These are phyloP conservation scores for Spisula subtruncata DNA, from an alignment of 2,888 invertebrate genomes.

Conservation along the genomic window DNA sequence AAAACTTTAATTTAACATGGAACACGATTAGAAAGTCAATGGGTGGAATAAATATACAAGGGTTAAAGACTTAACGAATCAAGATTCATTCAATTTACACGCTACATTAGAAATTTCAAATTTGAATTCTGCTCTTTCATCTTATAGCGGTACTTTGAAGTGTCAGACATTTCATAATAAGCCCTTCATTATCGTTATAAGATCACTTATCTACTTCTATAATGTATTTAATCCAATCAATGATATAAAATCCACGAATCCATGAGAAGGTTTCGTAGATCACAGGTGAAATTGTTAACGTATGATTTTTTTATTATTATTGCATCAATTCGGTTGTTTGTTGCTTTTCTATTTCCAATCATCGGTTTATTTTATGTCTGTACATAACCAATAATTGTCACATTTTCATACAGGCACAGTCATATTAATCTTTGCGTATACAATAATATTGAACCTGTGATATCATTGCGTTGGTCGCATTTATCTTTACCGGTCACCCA, in stretches of 20 bases:
- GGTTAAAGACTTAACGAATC: conserved; percentile 1
- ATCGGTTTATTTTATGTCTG: too few relatives aligned
- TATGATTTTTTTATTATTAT: background rate
- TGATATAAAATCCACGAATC: background rate
- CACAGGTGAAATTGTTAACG: background rate
- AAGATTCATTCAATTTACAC: background rate
- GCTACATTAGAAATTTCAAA: conserved; percentile 20
- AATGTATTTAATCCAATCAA: background rate
- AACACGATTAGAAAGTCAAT: background rate
- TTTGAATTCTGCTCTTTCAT: conserved; percentile 21
- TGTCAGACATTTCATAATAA: conserved; percentile 20
- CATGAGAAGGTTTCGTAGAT: background rate
- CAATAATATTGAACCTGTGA: too few relatives aligned
- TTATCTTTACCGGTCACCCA: too few relatives aligned
- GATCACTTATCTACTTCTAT: background rate
- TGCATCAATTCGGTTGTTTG: too few relatives aligned
- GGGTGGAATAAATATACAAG: conserved; percentile 1
- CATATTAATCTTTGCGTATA: too few relatives aligned
- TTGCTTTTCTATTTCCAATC: too few relatives aligned
- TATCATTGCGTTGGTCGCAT: too few relatives aligned
- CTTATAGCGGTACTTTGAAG: conserved; percentile 11
- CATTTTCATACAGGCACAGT: too few relatives aligned
- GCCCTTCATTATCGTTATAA: background rate
- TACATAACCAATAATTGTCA: too few relatives aligned
- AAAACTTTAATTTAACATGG: conserved; percentile 5